Conservation (phyloP, 2,113 vertebrate species). For the Tamias sibiricus region DNA sequence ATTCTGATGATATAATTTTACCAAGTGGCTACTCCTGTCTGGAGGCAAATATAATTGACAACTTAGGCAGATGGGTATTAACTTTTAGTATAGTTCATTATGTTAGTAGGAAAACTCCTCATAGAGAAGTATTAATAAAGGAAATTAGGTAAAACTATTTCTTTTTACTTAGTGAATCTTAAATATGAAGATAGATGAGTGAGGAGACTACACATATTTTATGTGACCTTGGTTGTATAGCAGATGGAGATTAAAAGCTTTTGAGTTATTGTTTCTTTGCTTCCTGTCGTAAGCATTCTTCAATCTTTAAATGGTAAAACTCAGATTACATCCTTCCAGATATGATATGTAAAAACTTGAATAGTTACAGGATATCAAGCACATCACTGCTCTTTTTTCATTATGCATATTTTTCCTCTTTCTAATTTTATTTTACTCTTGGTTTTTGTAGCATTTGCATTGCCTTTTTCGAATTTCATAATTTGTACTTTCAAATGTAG, state of each 20-base stretch:
- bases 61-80: slow-evolving; percentile 65
- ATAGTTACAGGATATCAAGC: slow-evolving; percentile 17
- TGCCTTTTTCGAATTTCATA: background rate
- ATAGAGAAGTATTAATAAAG: slow-evolving; percentile 82
- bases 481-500: background rate
- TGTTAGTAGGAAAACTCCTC: slow-evolving; percentile 80
- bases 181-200: slow-evolving; percentile 72
- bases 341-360: slow-evolving; percentile 38
- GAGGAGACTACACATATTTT: slow-evolving; percentile 47
- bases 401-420: background rate
- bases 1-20: slow-evolving; percentile 65
- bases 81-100: slow-evolving; percentile 82
- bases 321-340: background rate
- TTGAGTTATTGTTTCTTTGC: slow-evolving; percentile 51
- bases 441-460: background rate
- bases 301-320: background rate
- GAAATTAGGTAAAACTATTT: slow-evolving; percentile 79
- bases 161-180: slow-evolving; percentile 74
- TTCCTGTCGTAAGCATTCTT: slow-evolving; percentile 19
- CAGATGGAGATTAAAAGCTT: slow-evolving; percentile 50
- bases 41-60: slow-evolving; percentile 80
- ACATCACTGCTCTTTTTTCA: background rate
- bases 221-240: slow-evolving; percentile 78
- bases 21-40: slow-evolving; percentile 52
- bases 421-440: slow-evolving; percentile 31